These are phyloP conservation scores for Artemia sinica DNA, from an alignment of 2,888 invertebrate species.

Conservation along the genomic window DNA sequence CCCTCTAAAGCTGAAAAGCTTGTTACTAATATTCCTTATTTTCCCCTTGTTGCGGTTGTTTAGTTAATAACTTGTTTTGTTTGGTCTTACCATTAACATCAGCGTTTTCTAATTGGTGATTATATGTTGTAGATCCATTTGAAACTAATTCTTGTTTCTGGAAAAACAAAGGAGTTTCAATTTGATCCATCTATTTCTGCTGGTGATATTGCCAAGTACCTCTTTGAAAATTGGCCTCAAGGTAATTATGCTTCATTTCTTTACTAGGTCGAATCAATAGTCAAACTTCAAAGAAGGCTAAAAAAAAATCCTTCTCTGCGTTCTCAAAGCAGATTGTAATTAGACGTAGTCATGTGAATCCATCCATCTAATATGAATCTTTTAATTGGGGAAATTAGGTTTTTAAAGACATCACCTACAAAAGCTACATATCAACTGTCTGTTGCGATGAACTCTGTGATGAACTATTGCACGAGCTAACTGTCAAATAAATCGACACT, in stretches of 20 bases:
- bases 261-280: no score
- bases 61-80: no score
- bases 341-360: constrained; percentile 16
- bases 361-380: constrained; percentile 9
- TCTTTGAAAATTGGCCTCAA: constrained; percentile 98
- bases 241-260: constrained; percentile 43
- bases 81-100: no score
- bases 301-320: neutral
- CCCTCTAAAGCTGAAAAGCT: no score
- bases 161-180: constrained; percentile 96
- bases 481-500: no score
- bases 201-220: constrained; percentile 94
- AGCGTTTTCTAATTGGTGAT: neutral
- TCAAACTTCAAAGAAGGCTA: no score
- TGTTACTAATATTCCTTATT: no score
- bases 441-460: no score
- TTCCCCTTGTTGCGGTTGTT: no score
- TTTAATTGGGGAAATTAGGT: neutral
- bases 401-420: no score
- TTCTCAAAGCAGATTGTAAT: neutral
- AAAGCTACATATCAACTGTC: no score
- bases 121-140: constrained; percentile 73
- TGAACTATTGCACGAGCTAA: no score
- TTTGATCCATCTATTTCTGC: constrained; percentile 94
- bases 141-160: constrained; percentile 92